Percentiles rank a stretch among this genome's conserved stretches.
phyloP scores from a whole-genome alignment of 2,113 vertebrate genomes.

The Mustelus asterias region DNA sequence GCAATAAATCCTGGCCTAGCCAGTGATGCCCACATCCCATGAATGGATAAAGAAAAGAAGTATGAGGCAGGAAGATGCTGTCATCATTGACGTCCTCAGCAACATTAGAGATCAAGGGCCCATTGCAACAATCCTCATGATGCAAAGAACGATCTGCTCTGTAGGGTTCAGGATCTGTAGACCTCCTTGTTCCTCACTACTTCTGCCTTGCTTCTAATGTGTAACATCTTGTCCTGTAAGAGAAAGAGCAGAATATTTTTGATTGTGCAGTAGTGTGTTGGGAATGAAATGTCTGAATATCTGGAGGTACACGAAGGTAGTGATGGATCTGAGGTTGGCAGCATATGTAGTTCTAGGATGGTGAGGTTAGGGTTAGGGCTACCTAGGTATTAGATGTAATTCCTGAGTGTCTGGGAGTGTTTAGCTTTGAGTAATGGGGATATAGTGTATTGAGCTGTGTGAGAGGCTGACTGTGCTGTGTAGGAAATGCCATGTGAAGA shows the following conservation, averaged over 20 bases:
- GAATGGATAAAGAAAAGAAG: background rate
- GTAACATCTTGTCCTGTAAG: background rate
- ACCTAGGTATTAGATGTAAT: too few species aligned
- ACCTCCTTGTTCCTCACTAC: background rate
- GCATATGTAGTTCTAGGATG: background rate
- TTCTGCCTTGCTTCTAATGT: background rate
- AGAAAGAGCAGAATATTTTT: background rate
- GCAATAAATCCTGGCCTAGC: too few species aligned
- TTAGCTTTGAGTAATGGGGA: background rate
- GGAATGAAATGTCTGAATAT: background rate
- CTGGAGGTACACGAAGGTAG: background rate
- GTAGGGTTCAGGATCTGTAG: background rate
- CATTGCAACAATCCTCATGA: background rate
- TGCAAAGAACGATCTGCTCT: background rate
- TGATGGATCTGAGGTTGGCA: background rate
- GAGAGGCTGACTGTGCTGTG: too few species aligned
- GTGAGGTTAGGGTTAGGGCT: background rate
- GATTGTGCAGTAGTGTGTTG: background rate
- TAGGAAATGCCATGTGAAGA: too few species aligned
- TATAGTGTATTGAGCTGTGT: too few species aligned
- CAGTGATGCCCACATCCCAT: too few species aligned
- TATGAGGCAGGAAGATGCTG: background rate
- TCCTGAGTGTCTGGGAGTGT: background rate
- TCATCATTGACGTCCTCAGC: background rate
- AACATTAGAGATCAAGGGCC: background rate